Conservation (phyloP, 2,797 vertebrate genomes). For the Rhinichthys osculus region DNA sequence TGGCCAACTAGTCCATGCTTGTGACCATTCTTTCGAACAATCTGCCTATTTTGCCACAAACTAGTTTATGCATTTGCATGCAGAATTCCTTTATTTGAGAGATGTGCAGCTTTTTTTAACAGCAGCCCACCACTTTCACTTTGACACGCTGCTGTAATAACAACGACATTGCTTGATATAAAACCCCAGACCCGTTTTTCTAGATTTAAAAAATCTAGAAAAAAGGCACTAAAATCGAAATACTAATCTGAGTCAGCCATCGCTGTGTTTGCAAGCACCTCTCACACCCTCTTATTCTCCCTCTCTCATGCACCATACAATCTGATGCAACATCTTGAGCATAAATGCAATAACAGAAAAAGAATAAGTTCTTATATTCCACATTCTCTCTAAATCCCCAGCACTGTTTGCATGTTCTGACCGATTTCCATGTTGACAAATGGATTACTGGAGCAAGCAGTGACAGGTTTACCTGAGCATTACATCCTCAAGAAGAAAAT, state of each 20-base stretch:
- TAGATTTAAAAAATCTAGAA: not conserved
- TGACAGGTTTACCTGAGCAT: constrained; percentile 72
- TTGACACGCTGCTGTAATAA: constrained; percentile 43
- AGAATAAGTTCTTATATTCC: constrained; percentile 21
- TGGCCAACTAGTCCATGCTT: not conserved
- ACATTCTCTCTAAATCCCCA: constrained; percentile 67
- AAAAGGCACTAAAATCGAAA: constrained; percentile 36
- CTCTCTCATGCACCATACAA: constrained; percentile 65
- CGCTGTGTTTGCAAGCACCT: constrained; percentile 41
- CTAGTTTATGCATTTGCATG: constrained; percentile 24
- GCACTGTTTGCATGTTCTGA: constrained; percentile 70
- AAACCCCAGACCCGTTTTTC: not conserved
- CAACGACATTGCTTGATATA: not conserved
- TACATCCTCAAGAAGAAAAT: constrained; percentile 68
- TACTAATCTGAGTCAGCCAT: constrained; percentile 45
- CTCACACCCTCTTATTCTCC: constrained; percentile 57
- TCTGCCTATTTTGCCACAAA: not conserved
- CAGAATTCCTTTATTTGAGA: constrained; percentile 33
- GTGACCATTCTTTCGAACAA: not conserved
- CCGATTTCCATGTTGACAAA: constrained; percentile 71
- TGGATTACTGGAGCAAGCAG: constrained; percentile 70
- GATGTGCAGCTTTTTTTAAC: constrained; percentile 52
- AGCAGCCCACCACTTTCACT: constrained; percentile 46
- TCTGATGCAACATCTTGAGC: constrained; percentile 81
- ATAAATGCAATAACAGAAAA: constrained; percentile 74